Conservation (phyloP, 1,140 invertebrate species). For the Odontomachus brunneus region DNA sequence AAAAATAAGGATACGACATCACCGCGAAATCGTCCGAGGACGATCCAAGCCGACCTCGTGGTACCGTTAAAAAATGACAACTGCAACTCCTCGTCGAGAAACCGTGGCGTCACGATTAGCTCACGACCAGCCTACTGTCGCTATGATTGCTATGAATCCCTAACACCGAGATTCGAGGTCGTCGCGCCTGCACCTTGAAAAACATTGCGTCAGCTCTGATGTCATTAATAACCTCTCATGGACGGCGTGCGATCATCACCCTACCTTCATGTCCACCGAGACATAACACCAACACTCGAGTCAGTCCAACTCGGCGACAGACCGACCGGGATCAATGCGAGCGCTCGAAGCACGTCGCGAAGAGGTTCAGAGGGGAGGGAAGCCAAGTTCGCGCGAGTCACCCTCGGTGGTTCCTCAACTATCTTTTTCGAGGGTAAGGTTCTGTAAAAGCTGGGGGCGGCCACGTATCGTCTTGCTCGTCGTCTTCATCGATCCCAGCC, state of each 20-base stretch:
- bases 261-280: not conserved
- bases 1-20: too few relatives aligned
- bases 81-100: not conserved
- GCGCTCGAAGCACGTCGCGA: not conserved
- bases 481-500: constrained; percentile 18
- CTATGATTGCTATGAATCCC: not conserved
- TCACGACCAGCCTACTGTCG: not conserved
- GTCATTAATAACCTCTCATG: constrained; percentile 39
- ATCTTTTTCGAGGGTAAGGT: too few relatives aligned
- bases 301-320: not conserved
- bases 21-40: too few relatives aligned
- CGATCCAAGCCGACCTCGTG: not conserved
- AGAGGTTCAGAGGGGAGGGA: too few relatives aligned
- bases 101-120: not conserved
- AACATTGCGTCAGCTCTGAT: constrained; percentile 51
- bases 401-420: too few relatives aligned
- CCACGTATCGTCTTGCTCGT: not conserved
- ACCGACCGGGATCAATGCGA: constrained; percentile 1
- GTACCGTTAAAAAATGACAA: not conserved
- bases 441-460: too few relatives aligned
- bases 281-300: constrained; percentile 12
- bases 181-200: constrained; percentile 23
- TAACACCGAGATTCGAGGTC: constrained; percentile 4
- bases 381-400: too few relatives aligned
- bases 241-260: not conserved